Percentiles rank a stretch among this genome's conserved stretches.
Conservation (phyloP, 2,113 vertebrate species). For the Perca schrenkii region DNA sequence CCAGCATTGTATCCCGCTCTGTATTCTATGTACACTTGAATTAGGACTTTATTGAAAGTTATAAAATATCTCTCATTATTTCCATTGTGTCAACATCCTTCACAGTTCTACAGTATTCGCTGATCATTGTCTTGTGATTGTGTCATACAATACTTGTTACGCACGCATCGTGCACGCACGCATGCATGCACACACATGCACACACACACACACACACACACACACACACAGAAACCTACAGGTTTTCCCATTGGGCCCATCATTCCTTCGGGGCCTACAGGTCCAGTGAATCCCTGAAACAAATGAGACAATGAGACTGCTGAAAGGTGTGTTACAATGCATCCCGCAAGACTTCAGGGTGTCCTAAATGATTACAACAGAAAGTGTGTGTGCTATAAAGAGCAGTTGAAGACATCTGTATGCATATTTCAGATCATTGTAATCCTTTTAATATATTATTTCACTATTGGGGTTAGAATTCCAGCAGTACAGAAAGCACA, state of each 20-base stretch:
- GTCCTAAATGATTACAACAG: not conserved
- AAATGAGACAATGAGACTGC: constrained; percentile 4
- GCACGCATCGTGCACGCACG: not conserved
- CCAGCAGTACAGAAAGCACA: not conserved
- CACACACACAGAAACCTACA: constrained; percentile 83
- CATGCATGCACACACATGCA: constrained; percentile 10
- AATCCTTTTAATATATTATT: not conserved
- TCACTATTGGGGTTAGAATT: not conserved
- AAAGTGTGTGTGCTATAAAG: not conserved
- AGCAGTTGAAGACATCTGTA: not conserved
- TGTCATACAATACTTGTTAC: not conserved
- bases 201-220: constrained; percentile 28
- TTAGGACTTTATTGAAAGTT: too few species aligned
- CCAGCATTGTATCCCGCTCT: not conserved
- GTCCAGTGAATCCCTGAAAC: constrained; percentile 92
- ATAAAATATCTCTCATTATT: not conserved
- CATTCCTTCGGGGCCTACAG: constrained; percentile 89
- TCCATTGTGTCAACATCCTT: not conserved
- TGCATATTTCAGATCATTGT: not conserved
- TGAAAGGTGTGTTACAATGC: not conserved
- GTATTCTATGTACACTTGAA: not conserved
- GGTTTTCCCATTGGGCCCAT: constrained; percentile 91
- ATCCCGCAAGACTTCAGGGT: not conserved
- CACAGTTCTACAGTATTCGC: not conserved
- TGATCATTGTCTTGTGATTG: not conserved